These are phyloP conservation scores for Drosophila picticornis DNA, from an alignment of 2,888 invertebrate genomes.

Conservation along the genomic window DNA sequence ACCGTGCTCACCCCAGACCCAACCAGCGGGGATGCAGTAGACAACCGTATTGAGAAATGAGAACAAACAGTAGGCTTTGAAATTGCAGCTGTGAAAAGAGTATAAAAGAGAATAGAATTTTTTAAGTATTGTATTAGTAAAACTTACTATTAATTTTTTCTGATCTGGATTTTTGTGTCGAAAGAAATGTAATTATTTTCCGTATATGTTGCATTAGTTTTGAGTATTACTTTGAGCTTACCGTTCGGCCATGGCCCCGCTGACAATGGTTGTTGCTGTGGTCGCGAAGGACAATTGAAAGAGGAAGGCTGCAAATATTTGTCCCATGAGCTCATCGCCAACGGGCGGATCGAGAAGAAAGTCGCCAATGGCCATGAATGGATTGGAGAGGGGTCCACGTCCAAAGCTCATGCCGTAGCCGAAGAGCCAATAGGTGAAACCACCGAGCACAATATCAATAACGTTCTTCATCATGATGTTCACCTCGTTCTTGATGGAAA, in stretches of 20 bases:
- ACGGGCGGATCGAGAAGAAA: constrained; percentile 92
- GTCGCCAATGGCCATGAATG: constrained; percentile 93
- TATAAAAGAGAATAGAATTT: neutral
- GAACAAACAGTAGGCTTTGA: constrained; percentile 96
- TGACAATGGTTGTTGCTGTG: constrained; percentile 94
- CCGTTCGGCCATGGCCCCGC: constrained; percentile 98
- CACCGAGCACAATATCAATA: constrained; percentile 96
- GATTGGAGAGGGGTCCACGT: constrained; percentile 89
- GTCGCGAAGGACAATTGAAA: constrained; percentile 97
- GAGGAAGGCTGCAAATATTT: constrained; percentile 93
- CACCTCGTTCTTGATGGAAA: constrained; percentile 96
- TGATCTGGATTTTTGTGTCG: neutral
- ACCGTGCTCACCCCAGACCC: constrained; percentile 96
- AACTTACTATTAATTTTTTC: no score
- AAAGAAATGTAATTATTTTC: neutral
- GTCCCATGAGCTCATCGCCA: constrained; percentile 92
- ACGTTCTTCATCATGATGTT: constrained; percentile 99
- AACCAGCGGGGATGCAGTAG: constrained; percentile 96
- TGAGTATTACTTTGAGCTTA: constrained; percentile 79
- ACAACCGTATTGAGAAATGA: constrained; percentile 95
- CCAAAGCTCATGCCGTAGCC: constrained; percentile 97
- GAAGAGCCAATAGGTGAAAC: constrained; percentile 95
- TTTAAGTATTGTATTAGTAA: neutral
- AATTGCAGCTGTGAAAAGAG: constrained; percentile 89
- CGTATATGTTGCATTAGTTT: neutral